Evolutionary conservation across 2,888 invertebrate genomes (phyloP), one percentile per base, ranked within the genome.

Genomic region (Lingula anatina): DNA sequence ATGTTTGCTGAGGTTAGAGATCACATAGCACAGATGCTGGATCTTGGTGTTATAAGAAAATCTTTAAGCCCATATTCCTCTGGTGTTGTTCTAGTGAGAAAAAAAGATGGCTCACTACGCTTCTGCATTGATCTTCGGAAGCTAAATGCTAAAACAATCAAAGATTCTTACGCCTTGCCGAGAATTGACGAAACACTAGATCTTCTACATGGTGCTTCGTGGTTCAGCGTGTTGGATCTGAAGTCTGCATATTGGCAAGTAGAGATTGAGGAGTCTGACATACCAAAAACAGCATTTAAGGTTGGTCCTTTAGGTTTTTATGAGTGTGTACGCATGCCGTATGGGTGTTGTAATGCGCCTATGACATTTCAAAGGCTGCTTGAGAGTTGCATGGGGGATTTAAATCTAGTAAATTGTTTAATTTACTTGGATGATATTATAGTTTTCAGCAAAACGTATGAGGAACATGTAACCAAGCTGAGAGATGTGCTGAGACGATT

Each of bases 1-100:
- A 31, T 47, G 42, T 47, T 41, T 42, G 47, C 26, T n/a, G 46
- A 46, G 39, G 46, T 46, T 7, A 48, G 43, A 20, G 44, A 18
- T 5, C 48, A 48, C 18, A 25, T 43, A 23, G 23, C 35, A 36
- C 18, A 43, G 25, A 25, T 43, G 36, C 23, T 48, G 2, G 44
- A 27, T 35, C 23, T n/a, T 28, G 48, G 48, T 23, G 20, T 25
- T 25, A 48, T 48, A 23, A 43, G 44, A 15, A 27, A 47, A 27
- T 47, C 42, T 21, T 21, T 28, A 15, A n/a, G n/a, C n/a, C 37
- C 42, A 9, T 47, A 27, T 23, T 27, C 47, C 9, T 42, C 41
- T 25, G 35, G 42, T 41, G 47, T 47, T 18, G 41, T 47, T 3
- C 42, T 47, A 9, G 47, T 42, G 5, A 26, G 40, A 18, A 49